Base-by-base conservation (phyloP, 2,797 vertebrate genomes). In the Sardinella longiceps region DNA sequence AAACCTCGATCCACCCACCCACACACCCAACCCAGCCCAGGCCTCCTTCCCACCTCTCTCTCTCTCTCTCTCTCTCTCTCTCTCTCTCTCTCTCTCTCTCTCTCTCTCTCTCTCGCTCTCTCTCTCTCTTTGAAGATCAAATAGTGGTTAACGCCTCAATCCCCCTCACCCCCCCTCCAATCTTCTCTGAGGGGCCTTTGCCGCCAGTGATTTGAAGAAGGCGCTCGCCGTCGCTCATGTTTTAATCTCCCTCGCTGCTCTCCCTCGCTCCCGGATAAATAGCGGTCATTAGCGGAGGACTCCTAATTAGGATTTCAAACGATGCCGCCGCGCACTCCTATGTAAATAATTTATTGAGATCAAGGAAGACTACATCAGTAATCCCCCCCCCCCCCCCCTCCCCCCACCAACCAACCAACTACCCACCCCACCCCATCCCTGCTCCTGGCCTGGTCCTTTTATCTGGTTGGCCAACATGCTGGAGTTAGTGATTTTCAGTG, bases 291-390 rank as follows among this genome's bases (percentile, higher is more conserved):
- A 60, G 58, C n/a, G 12, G 0, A 18, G 80, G 84, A 30, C n/a
- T 43, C 5, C 80, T 82, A 45, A 84, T 85, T 81, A 82, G 58
- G 50, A 50, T 43, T 82, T 85, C 84, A 58, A 70, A 83, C 45
- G 81, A 82, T 45, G n/a, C 28, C 33, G 70, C 77, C 33, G 70
- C 77, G 18, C 18, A 83, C 58, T 48, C 9, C 77, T 85, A 85
- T 81, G 84, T 87, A 83, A 85, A 85, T 81, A 48, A 85, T 56
- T 83, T 39, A 81, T 87, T 48, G 85, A 84, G 70, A 60, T 63
- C 85, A 80, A 51, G 84, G 45, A 81, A 50, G 70, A 43, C 56
- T 23, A 50, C 50, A 85, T 70, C 80, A 39, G 70, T 28, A 80
- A 82, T 56, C 5, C 66, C 33, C 70, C 63, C 12, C 15, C 28